Percentiles rank a stretch among this genome's conserved stretches.
Conservation (phyloP, 2,113 vertebrate species). For the Sphaerodactylus townsendi region DNA sequence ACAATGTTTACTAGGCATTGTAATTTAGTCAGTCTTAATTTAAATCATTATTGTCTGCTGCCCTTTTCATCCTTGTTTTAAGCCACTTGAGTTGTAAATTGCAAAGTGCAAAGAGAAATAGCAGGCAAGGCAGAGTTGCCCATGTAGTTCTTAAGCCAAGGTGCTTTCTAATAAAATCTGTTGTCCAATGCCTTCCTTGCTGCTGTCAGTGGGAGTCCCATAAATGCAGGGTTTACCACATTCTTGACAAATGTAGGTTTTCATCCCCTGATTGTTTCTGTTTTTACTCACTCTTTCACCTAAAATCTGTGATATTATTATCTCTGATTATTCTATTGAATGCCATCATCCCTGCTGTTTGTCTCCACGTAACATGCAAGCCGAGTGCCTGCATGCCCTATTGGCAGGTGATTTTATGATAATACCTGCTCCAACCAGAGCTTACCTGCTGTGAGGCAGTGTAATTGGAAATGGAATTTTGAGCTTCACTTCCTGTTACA, state of each 20-base stretch:
- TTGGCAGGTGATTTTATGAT: conserved; percentile 23
- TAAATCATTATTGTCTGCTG: neutral
- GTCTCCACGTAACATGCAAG: neutral
- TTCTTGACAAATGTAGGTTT: conserved; percentile 41
- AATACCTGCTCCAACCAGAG: conserved; percentile 16
- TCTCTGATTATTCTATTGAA: conserved; percentile 4
- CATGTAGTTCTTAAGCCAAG: conserved; percentile 2
- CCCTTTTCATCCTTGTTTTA: neutral
- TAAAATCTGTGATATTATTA: conserved; percentile 31
- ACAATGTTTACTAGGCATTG: too few relatives aligned
- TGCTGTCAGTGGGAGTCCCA: neutral
- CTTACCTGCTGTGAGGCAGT: conserved; percentile 29
- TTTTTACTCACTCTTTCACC: neutral
- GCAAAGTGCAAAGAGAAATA: neutral
- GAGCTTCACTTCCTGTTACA: neutral
- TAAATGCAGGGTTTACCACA: conserved; percentile 18
- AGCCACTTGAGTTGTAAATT: neutral
- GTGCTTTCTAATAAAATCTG: conserved; percentile 11
- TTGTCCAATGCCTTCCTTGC: neutral
- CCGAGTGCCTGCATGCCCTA: neutral
- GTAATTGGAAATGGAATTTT: neutral
- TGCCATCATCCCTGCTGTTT: conserved; percentile 35
- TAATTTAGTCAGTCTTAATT: neutral
- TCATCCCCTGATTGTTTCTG: neutral
- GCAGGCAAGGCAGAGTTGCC: neutral